phyloP scores from a whole-genome alignment of 1,140 invertebrate genomes.

The Macrobrachium rosenbergii region DNA sequence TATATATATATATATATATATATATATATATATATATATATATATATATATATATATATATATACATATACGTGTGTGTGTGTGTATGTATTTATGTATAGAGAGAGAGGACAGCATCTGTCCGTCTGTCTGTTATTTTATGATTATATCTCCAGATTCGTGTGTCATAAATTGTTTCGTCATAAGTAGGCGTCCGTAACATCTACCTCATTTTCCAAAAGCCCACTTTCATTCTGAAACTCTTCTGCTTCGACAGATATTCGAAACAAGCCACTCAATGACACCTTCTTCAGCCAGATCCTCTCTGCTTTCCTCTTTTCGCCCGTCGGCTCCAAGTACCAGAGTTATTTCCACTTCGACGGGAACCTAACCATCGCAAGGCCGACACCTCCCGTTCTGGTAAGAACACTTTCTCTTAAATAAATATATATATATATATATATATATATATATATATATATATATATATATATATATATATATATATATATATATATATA shows the following conservation, averaged over 20 bases:
- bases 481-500: too few species aligned
- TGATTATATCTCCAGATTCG: background rate
- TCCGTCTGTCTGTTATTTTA: background rate
- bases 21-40: constrained; percentile 35
- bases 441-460: too few species aligned
- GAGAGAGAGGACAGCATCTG: background rate
- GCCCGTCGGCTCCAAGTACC: constrained; percentile 78
- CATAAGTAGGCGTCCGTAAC: too few species aligned
- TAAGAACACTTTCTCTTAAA: too few species aligned
- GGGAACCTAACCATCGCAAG: constrained; percentile 76
- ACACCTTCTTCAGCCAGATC: constrained; percentile 52
- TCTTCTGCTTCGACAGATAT: constrained; percentile 41
- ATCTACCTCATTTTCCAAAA: background rate
- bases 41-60: constrained; percentile 23
- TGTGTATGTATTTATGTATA: constrained; percentile 1
- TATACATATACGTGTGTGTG: constrained; percentile 10
- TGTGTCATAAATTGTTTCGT: too few species aligned
- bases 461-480: too few species aligned
- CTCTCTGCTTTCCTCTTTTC: constrained; percentile 77
- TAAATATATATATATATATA: too few species aligned
- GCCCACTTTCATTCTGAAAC: background rate
- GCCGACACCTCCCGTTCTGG: constrained; percentile 73
- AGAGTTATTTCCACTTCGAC: constrained; percentile 78
- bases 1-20: constrained; percentile 26
- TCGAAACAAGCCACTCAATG: constrained; percentile 39